Evolutionary conservation across 2,797 vertebrate genomes (phyloP).

Genomic region (Callimico goeldii): DNA sequence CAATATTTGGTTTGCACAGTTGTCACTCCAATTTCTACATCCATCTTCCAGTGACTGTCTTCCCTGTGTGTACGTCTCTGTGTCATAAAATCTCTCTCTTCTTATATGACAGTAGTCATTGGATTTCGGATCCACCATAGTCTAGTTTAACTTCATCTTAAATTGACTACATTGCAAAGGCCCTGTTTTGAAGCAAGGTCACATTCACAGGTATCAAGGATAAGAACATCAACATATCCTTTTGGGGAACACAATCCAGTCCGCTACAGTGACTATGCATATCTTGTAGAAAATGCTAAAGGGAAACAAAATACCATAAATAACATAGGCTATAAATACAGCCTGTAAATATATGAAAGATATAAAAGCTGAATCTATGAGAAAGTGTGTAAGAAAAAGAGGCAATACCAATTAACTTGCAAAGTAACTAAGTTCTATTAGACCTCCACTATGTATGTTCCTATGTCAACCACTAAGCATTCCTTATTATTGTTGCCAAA

Average conservation of each 20-base stretch:
- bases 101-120: neutral
- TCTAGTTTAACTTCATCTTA: neutral
- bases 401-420: neutral
- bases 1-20: no score
- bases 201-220: neutral
- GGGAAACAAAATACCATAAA: neutral
- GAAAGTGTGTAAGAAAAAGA: neutral
- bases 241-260: neutral
- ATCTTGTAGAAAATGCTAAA: neutral
- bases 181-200: neutral
- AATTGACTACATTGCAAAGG: neutral
- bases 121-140: neutral
- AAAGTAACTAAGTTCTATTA: neutral
- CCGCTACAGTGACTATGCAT: neutral
- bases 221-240: neutral
- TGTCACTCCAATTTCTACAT: neutral
- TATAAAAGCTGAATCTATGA: neutral
- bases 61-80: neutral
- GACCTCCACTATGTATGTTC: neutral
- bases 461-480: neutral
- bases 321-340: neutral
- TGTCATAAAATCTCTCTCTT: neutral
- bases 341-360: neutral
- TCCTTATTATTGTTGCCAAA: neutral
- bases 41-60: neutral